phyloP scores from a whole-genome alignment of 2,888 invertebrate species.

The Arrhopalites spinosus region DNA sequence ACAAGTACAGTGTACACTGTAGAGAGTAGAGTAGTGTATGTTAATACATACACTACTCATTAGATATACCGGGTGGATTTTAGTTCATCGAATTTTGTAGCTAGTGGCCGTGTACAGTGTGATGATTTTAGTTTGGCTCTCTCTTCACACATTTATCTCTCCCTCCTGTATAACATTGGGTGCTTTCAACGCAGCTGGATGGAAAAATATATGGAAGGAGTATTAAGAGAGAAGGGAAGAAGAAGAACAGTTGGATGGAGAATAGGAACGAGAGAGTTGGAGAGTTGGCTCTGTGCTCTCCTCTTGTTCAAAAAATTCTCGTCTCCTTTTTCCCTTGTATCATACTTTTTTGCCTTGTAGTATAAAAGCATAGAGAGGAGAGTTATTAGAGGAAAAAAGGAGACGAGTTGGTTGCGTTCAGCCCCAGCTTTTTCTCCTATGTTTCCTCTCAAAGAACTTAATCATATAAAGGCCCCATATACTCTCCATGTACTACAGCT shows the following conservation, averaged over 20 bases:
- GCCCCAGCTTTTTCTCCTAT: neutral
- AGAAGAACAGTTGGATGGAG: conserved; percentile 28
- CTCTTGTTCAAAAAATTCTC: too few relatives aligned
- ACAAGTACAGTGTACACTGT: too few relatives aligned
- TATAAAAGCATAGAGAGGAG: too few relatives aligned
- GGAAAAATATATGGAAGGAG: conserved; percentile 27
- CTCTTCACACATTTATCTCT: neutral
- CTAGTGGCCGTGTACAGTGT: conserved; percentile 8
- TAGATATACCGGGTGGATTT: conserved; percentile 27
- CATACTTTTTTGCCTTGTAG: too few relatives aligned
- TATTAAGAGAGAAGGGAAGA: conserved; percentile 10
- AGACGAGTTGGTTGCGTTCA: too few relatives aligned
- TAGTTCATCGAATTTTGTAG: conserved; percentile 28
- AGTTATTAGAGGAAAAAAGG: too few relatives aligned
- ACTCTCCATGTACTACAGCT: too few relatives aligned
- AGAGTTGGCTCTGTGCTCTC: conserved; percentile 20
- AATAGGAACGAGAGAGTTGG: conserved; percentile 19
- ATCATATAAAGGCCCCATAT: too few relatives aligned
- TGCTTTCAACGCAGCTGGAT: conserved; percentile 26
- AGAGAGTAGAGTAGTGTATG: neutral
- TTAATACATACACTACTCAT: neutral
- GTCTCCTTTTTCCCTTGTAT: neutral
- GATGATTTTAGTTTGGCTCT: neutral
- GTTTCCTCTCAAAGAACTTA: neutral
- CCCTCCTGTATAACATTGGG: neutral